These are phyloP conservation scores for Rhegmatorhina hoffmannsi DNA, from an alignment of 2,113 vertebrate species.

Conservation along the genomic window DNA sequence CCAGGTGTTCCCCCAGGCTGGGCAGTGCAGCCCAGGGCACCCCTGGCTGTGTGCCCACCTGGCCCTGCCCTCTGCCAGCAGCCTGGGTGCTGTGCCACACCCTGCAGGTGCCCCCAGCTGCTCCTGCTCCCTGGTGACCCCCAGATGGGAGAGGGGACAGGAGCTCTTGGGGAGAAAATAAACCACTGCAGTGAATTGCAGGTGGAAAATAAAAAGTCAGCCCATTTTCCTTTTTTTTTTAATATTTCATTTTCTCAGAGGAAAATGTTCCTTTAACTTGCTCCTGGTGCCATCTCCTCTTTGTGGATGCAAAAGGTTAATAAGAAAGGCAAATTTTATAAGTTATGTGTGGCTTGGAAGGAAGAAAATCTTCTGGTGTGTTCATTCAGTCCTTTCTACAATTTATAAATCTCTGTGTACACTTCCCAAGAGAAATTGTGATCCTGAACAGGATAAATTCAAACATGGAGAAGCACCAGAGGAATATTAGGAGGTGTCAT, in stretches of 20 bases:
- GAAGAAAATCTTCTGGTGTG: background rate
- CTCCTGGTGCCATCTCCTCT: background rate
- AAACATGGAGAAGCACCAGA: background rate
- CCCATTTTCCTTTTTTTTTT: background rate
- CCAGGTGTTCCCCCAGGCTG: background rate
- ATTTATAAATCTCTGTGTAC: background rate
- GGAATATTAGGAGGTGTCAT: background rate
- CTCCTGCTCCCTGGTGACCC: background rate
- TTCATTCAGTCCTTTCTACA: background rate
- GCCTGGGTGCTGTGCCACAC: background rate
- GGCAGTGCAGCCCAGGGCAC: background rate
- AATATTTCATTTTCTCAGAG: background rate
- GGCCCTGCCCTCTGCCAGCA: too few relatives aligned
- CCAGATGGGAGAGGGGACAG: background rate
- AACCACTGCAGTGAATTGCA: background rate
- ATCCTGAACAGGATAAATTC: background rate
- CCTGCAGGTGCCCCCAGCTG: background rate
- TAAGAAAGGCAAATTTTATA: background rate
- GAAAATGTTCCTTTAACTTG: background rate
- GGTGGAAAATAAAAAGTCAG: background rate
- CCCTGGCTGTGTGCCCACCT: fast-evolving
- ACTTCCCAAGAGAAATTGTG: background rate
- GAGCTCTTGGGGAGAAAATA: background rate
- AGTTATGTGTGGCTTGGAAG: background rate
- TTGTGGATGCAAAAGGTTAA: background rate